Evolutionary conservation across 2,113 vertebrate species (phyloP), one percentile per base, ranked within the genome.

Genomic region (Haplotaxodon microlepis): DNA sequence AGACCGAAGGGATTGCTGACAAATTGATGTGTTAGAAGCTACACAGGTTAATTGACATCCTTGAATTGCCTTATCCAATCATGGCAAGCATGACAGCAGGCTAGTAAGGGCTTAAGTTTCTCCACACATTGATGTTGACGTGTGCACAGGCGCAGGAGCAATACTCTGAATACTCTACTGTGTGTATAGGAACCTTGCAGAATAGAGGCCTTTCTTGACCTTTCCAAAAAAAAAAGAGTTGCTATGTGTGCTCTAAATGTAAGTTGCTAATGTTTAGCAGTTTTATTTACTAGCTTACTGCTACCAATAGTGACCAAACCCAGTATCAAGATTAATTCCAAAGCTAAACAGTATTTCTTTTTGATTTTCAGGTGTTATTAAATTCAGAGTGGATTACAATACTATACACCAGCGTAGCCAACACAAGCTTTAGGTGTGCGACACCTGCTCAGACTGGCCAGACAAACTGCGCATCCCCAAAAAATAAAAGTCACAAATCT

Each of bases 281-380:
- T 76, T 76, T 76, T 47, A 10, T 78, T 78, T 50, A 31, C 71
- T 31, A 31, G 24, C 16, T 31, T 78, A 78, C 5, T 50, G 16
- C 0, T 78, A 31, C 1, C 0, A 51, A 12, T 31, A 50, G 17
- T 51, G 47, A 51, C 27, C 16, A 78, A 78, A 31, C 16, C 27
- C 73, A 31, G 17, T 31, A 78, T 50, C 17, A 50, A 78, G 7
- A 36, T 12, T 50, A 50, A 47, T 31, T 50, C 45, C 24, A 78
- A 78, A 31, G 42, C 42, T 19, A n/a, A 51, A 29, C 16, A 50
- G 27, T 3, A n/a, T 50, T 78, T 31, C 24, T 19, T 76, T 78
- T 4, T 78, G 7, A 50, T 78, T 78, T 78, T 1, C 24, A 50
- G 24, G 24, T 34, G 45, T 50, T 50, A 19, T 51, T 50, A 13